A percentile compares a stretch with the other conserved stretches of the same genome.
These are phyloP conservation scores for Amphilophus citrinellus DNA, from an alignment of 2,113 vertebrate genomes.

Conservation along the genomic window DNA sequence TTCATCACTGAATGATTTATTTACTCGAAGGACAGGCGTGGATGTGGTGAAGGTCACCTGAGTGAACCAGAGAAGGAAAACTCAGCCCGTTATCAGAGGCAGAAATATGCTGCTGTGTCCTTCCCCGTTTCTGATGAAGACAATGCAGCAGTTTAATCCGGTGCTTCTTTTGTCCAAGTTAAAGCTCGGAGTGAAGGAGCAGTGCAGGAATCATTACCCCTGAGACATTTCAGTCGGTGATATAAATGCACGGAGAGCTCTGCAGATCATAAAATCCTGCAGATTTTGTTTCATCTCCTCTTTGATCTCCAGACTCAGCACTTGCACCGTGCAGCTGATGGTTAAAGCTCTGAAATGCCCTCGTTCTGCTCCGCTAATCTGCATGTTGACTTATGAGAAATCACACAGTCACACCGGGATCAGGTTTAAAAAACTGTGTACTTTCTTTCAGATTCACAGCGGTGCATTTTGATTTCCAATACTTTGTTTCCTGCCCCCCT, in stretches of 20 bases:
- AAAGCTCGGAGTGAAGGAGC: neutral
- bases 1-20: neutral
- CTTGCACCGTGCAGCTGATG: neutral
- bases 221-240: neutral
- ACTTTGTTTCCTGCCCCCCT: neutral
- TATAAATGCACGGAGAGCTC: slow-evolving; percentile 12
- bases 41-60: neutral
- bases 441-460: neutral
- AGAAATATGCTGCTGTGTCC: neutral
- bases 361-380: slow-evolving; percentile 18
- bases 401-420: neutral
- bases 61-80: neutral
- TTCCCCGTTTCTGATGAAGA: neutral
- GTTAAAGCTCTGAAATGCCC: neutral
- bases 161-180: neutral
- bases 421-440: neutral
- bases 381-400: slow-evolving; percentile 30
- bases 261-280: slow-evolving; percentile 9
- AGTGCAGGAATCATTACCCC: neutral
- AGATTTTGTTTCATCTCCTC: slow-evolving; percentile 34
- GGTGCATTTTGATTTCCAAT: neutral
- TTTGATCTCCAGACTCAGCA: slow-evolving; percentile 12
- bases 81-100: neutral
- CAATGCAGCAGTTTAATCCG: neutral
- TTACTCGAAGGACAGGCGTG: neutral